Evolutionary conservation across 2,888 invertebrate genomes (phyloP).

Genomic region (Melanchra persicariae): DNA sequence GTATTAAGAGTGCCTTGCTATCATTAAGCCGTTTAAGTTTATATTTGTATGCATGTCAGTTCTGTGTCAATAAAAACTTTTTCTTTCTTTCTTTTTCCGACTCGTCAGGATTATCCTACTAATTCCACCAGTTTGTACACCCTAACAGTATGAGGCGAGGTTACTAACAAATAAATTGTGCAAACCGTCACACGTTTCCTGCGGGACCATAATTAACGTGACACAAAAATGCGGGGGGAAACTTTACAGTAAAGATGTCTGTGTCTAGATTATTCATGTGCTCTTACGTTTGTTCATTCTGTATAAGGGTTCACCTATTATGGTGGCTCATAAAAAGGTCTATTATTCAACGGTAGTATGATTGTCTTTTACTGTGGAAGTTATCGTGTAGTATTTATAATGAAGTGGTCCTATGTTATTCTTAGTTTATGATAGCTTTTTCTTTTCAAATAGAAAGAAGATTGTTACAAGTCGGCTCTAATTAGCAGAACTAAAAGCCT

Average conservation of each 20-base stretch:
- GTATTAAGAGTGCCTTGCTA: too few relatives aligned
- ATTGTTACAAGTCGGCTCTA: too few relatives aligned
- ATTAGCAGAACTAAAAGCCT: too few relatives aligned
- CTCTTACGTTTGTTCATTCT: constrained; percentile 19
- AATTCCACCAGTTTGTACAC: constrained; percentile 61
- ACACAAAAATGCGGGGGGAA: constrained; percentile 73
- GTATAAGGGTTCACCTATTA: constrained; percentile 13
- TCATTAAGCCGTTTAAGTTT: too few relatives aligned
- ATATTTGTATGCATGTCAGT: too few relatives aligned
- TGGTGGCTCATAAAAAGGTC: neutral
- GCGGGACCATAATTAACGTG: constrained; percentile 76
- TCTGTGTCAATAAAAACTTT: too few relatives aligned
- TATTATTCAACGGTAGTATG: neutral
- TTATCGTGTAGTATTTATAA: neutral
- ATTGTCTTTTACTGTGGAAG: neutral
- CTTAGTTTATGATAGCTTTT: neutral
- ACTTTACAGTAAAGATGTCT: constrained; percentile 55
- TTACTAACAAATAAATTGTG: constrained; percentile 73
- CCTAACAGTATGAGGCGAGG: constrained; percentile 62
- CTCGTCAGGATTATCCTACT: constrained; percentile 59
- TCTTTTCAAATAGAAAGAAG: too few relatives aligned
- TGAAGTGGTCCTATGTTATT: neutral
- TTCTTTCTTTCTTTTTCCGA: neutral
- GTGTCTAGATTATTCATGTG: constrained; percentile 38
- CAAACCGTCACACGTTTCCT: constrained; percentile 72